Base-by-base conservation (phyloP, 2,113 vertebrate species). In the Sander vitreus region DNA sequence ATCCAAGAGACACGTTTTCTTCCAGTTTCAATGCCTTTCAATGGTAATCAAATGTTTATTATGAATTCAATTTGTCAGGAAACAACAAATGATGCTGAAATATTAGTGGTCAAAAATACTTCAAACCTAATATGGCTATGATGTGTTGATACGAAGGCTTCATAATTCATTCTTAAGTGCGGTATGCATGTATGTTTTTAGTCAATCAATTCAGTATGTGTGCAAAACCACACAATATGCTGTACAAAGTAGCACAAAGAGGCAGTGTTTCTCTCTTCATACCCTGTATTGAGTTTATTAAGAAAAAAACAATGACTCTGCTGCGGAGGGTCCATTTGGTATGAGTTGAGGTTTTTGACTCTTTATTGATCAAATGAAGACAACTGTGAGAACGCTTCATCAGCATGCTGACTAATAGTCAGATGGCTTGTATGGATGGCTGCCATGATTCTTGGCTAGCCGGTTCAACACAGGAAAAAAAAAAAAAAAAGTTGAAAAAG, bases 381-480 rank as follows among this genome's bases (percentile, higher is more conserved):
- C 23, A 71, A 59, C 60, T 39, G 39, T 66, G 73, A 43, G 59
- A 59, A 4, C 0, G 51, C 78, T 74, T 85, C 54, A 67, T 76
- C 69, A 71, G 73, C 62, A 67, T 45, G 60, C 54, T 75, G 85
- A 86, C 59, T 75, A 78, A 80, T 11, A 62, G 81, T 76, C 66
- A 76, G 48, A 39, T 13, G 36, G 53, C 23, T 62, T 33, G 45
- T 39, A 83, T 76, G 73, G 86, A 86, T 74, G 81, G 81, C 4
- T 9, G 55, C 30, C 27, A 7, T 39, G 81, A 69, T 53, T 57
- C 48, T 71, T 80, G 69, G 82, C 67, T 3, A 39, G 58, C 14
- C 18, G 11, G 16, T 36, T 14, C 10, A 45, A 4, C 39, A n/a
- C 50, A 80, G 53, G 11, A 43, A 39, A 39, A 27, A 27, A 27